These are phyloP conservation scores for Corythaeola cristata DNA, from an alignment of 2,113 vertebrate species.

Conservation along the genomic window DNA sequence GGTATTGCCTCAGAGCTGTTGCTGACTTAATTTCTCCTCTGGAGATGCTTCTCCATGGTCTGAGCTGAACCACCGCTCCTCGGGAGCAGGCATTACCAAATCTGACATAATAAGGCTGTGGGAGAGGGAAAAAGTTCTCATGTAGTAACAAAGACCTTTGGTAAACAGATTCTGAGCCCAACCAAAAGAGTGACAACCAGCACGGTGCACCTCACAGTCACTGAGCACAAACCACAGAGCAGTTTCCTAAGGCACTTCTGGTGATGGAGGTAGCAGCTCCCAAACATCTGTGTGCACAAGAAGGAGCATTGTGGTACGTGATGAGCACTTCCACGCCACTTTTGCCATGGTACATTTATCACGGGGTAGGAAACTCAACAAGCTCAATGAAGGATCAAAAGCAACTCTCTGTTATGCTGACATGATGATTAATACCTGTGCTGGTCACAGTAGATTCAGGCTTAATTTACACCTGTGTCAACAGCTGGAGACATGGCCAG, in stretches of 20 bases:
- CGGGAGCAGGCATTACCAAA: background rate
- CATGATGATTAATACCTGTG: background rate
- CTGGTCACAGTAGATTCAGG: background rate
- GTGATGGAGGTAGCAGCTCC: background rate
- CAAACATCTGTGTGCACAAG: fast-evolving
- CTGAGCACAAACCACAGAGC: background rate
- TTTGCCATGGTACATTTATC: background rate
- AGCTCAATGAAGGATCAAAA: background rate
- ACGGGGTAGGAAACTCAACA: background rate
- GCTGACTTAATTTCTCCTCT: background rate
- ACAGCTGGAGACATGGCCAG: background rate
- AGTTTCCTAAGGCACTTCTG: background rate
- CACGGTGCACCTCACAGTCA: background rate
- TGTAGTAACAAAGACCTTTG: background rate
- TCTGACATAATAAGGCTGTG: background rate
- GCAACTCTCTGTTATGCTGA: background rate
- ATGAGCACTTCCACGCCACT: background rate
- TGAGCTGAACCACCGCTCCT: background rate
- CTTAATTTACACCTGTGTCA: background rate
- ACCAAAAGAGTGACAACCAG: fast-evolving
- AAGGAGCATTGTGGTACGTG: fast-evolving
- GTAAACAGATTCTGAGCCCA: background rate
- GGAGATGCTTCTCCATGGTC: background rate
- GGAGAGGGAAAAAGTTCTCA: background rate
- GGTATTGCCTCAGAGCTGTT: background rate